A percentile compares a stretch with the other conserved stretches of the same genome.
Conservation (phyloP, 2,797 vertebrate genomes). For the Delichon dasypus region DNA sequence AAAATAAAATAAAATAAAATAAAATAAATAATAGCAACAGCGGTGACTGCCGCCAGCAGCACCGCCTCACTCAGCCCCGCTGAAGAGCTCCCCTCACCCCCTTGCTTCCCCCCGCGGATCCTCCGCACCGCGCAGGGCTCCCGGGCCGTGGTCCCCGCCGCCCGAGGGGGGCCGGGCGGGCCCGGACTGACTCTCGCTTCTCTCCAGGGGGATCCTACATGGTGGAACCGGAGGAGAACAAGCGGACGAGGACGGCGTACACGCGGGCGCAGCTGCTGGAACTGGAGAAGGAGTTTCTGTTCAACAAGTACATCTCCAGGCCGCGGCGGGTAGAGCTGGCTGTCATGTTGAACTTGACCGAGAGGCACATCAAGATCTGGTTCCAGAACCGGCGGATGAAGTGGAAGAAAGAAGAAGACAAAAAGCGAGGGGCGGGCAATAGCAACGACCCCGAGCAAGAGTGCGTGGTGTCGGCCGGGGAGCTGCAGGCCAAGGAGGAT, state of each 20-base stretch:
- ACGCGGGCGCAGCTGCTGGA: slow-evolving; percentile 95
- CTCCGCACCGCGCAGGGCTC: rapidly evolving
- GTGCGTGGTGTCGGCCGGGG: slow-evolving; percentile 88
- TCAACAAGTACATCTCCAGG: slow-evolving; percentile 97
- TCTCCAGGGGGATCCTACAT: slow-evolving; percentile 83
- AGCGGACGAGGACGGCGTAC: slow-evolving; percentile 94
- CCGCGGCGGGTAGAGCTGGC: slow-evolving; percentile 95
- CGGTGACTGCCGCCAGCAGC: neutral
- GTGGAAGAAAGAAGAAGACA: slow-evolving; percentile 99
- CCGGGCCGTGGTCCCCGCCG: rapidly evolving
- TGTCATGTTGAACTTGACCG: slow-evolving; percentile 93
- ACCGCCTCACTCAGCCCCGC: rapidly evolving
- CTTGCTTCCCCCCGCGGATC: rapidly evolving
- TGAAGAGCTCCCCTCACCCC: neutral
- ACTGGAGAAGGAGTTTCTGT: slow-evolving; percentile 97
- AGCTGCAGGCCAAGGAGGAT: slow-evolving; percentile 79
- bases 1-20: neutral
- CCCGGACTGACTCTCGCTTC: neutral
- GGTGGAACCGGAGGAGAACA: slow-evolving; percentile 91
- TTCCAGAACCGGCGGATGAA: slow-evolving; percentile 99
- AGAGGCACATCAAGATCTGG: slow-evolving; percentile 99
- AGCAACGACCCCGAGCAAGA: slow-evolving; percentile 87
- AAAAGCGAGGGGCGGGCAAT: slow-evolving; percentile 75
- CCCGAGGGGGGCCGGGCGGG: neutral
- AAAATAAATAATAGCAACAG: neutral